Conservation (phyloP, 2,113 vertebrate species). For the Cyanistes caeruleus region DNA sequence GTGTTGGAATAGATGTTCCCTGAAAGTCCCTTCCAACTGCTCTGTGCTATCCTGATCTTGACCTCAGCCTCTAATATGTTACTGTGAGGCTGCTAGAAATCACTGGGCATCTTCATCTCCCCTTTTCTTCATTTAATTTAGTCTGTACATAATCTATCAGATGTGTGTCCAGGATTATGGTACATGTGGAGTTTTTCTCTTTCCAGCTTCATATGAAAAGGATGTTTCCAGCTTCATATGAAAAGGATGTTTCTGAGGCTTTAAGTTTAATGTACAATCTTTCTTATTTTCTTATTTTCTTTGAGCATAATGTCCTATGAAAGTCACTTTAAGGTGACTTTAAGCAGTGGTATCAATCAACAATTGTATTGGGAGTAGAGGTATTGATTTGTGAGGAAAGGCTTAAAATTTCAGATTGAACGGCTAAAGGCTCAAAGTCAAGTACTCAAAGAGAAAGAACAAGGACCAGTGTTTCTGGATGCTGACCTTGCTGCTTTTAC, state of each 20-base stretch:
- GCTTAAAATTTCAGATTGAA: slow-evolving; percentile 74
- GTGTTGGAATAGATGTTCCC: neutral
- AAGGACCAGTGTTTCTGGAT: slow-evolving; percentile 84
- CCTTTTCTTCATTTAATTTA: neutral
- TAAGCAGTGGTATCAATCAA: neutral
- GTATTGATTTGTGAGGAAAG: neutral
- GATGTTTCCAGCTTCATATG: no score
- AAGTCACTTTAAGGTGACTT: neutral
- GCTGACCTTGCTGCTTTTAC: slow-evolving; percentile 89
- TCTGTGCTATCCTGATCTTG: neutral
- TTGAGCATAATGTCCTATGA: neutral
- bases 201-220: neutral
- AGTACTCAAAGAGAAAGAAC: slow-evolving; percentile 85
- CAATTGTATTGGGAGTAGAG: neutral
- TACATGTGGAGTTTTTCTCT: neutral
- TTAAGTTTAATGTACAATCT: neutral
- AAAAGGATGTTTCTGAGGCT: neutral
- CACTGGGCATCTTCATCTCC: neutral
- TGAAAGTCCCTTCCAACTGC: neutral
- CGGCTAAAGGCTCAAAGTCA: slow-evolving; percentile 81
- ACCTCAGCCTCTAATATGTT: neutral
- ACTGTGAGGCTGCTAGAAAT: neutral
- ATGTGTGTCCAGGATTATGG: neutral
- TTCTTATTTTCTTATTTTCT: neutral
- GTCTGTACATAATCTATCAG: neutral